A percentile compares a stretch with the other conserved stretches of the same genome.
Evolutionary conservation across 2,888 invertebrate species (phyloP).

Genomic region (Ochropacha duplaris): DNA sequence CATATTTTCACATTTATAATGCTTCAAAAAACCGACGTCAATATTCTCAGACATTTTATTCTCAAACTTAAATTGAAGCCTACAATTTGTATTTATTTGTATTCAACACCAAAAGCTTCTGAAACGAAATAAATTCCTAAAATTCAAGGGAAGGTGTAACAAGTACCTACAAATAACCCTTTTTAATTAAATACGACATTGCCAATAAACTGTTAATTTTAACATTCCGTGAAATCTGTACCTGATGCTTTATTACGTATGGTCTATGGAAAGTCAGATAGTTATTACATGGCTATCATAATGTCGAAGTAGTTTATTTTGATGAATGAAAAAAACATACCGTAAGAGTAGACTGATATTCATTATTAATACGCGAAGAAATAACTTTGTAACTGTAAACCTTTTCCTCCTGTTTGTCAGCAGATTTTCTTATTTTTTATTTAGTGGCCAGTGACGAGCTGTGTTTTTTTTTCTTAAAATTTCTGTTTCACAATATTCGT

Average conservation of each 20-base stretch:
- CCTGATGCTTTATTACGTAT: conserved; percentile 30
- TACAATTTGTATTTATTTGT: neutral
- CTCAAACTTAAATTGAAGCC: neutral
- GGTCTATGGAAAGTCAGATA: neutral
- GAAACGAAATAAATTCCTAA: conserved; percentile 16
- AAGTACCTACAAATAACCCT: conserved; percentile 23
- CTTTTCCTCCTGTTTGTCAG: too few species aligned
- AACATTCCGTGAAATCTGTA: conserved; percentile 51
- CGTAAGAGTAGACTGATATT: too few species aligned
- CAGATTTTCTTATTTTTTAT: too few species aligned
- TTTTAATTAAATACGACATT: conserved; percentile 56
- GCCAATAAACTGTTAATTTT: conserved; percentile 58
- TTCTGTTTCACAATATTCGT: too few species aligned
- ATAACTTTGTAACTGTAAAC: too few species aligned
- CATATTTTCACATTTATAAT: too few species aligned
- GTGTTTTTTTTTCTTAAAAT: too few species aligned
- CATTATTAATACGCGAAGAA: too few species aligned
- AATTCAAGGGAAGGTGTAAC: conserved; percentile 23
- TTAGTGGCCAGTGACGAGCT: too few species aligned
- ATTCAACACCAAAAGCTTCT: neutral
- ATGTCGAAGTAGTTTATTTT: too few species aligned
- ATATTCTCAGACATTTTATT: neutral
- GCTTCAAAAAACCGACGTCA: neutral
- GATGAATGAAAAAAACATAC: too few species aligned
- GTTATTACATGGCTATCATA: neutral